Conservation (phyloP, 2,888 invertebrate genomes). For the Heliconius charithonia region DNA sequence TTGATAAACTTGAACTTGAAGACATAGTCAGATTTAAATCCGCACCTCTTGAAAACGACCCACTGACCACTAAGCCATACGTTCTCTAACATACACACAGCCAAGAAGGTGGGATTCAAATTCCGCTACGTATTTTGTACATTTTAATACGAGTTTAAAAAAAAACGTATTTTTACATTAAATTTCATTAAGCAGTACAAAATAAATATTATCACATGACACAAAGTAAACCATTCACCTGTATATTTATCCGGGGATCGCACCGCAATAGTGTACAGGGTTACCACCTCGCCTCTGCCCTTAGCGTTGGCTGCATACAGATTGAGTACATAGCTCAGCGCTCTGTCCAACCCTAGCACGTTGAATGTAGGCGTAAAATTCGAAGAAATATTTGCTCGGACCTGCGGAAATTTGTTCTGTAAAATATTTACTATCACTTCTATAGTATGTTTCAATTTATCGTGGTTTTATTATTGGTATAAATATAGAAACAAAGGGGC, state of each 20-base stretch:
- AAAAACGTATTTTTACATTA: not conserved
- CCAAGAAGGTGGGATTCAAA: too few relatives aligned
- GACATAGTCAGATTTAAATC: too few relatives aligned
- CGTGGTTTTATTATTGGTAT: constrained; percentile 4
- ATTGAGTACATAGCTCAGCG: constrained; percentile 89
- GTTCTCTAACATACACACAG: too few relatives aligned
- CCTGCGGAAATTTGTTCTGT: constrained; percentile 56
- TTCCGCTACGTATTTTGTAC: too few relatives aligned
- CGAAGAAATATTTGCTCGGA: constrained; percentile 84
- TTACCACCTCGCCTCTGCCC: constrained; percentile 90
- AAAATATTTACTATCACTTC: constrained; percentile 18
- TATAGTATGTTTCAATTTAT: constrained; percentile 19
- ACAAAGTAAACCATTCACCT: constrained; percentile 79
- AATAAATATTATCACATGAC: not conserved
- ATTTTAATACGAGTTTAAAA: too few relatives aligned
- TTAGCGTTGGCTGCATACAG: constrained; percentile 94
- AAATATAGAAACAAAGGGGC: not conserved
- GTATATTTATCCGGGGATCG: constrained; percentile 93
- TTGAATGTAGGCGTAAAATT: constrained; percentile 85
- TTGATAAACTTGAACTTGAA: too few relatives aligned
- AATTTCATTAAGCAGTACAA: not conserved
- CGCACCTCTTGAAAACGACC: too few relatives aligned
- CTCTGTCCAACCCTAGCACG: constrained; percentile 86
- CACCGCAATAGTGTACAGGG: constrained; percentile 91
- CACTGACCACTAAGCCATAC: too few relatives aligned